These are phyloP conservation scores for Hydrotaea cyrtoneurina DNA, from an alignment of 2,888 invertebrate species.

Conservation along the genomic window DNA sequence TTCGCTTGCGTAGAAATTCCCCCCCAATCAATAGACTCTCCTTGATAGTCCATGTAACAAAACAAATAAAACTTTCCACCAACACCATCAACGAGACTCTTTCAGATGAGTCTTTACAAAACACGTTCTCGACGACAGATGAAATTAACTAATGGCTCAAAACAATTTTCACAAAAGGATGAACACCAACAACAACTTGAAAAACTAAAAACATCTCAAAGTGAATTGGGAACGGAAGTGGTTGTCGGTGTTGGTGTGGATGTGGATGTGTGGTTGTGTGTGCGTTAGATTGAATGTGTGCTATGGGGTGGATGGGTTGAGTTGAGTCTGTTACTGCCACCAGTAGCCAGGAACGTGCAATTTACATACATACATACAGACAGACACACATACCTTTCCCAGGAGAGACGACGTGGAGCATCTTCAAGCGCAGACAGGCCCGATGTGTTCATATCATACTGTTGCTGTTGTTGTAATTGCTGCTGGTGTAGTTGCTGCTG, in stretches of 20 bases:
- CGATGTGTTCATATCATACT: conserved; percentile 82
- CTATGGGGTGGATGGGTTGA: background rate
- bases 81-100: too few species aligned
- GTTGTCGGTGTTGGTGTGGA: background rate
- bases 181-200: background rate
- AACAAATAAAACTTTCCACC: background rate
- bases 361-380: conserved; percentile 4
- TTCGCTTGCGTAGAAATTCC: background rate
- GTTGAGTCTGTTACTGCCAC: background rate
- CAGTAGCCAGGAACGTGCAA: background rate
- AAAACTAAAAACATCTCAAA: conserved; percentile 9
- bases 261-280: background rate
- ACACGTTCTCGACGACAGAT: conserved; percentile 38
- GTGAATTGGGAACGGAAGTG: background rate
- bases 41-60: background rate
- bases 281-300: background rate
- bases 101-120: too few species aligned
- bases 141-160: conserved; percentile 75
- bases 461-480: conserved; percentile 51
- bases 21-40: background rate
- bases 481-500: conserved; percentile 64
- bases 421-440: conserved; percentile 76
- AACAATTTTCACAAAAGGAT: background rate
- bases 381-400: conserved; percentile 82
- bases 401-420: conserved; percentile 82